These are phyloP conservation scores for Hippocampus mohnikei DNA, from an alignment of 2,113 vertebrate genomes.

Conservation along the genomic window DNA sequence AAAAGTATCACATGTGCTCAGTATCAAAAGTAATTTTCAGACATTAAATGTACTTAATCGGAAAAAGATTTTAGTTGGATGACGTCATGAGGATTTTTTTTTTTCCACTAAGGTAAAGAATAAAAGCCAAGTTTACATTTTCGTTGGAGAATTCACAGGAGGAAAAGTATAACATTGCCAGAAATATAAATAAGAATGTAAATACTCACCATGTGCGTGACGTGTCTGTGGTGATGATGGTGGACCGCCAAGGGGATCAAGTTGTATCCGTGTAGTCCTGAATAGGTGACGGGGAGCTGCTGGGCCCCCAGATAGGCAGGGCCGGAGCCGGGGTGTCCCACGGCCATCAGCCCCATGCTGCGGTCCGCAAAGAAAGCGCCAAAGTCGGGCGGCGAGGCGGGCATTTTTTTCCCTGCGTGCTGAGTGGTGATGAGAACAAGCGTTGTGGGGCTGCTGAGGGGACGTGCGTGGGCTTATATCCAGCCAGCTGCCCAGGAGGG, in stretches of 20 bases:
- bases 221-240: slow-evolving; percentile 70
- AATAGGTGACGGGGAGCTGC: slow-evolving; percentile 65
- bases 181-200: too few species aligned
- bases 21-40: not conserved
- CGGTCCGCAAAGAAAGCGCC: slow-evolving; percentile 72
- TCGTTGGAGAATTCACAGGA: too few species aligned
- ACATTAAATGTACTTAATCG: not conserved
- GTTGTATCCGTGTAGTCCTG: slow-evolving; percentile 75
- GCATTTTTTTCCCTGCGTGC: slow-evolving; percentile 62
- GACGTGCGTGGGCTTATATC: slow-evolving; percentile 51
- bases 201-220: slow-evolving; percentile 67
- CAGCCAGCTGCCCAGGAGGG: slow-evolving; percentile 30
- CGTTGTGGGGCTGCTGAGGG: slow-evolving; percentile 3
- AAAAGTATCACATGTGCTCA: not conserved
- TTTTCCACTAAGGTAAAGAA: too few species aligned
- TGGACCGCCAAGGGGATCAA: slow-evolving; percentile 63
- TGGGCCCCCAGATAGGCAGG: slow-evolving; percentile 61
- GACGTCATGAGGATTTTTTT: too few species aligned
- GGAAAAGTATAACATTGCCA: slow-evolving; percentile 11
- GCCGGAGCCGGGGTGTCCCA: slow-evolving; percentile 67
- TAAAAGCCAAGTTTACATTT: too few species aligned
- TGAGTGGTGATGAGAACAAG: slow-evolving; percentile 9
- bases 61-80: too few species aligned
- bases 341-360: slow-evolving; percentile 49
- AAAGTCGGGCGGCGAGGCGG: slow-evolving; percentile 73